These are phyloP conservation scores for Lordiphosa collinella DNA, from an alignment of 1,140 invertebrate genomes.

Conservation along the genomic window DNA sequence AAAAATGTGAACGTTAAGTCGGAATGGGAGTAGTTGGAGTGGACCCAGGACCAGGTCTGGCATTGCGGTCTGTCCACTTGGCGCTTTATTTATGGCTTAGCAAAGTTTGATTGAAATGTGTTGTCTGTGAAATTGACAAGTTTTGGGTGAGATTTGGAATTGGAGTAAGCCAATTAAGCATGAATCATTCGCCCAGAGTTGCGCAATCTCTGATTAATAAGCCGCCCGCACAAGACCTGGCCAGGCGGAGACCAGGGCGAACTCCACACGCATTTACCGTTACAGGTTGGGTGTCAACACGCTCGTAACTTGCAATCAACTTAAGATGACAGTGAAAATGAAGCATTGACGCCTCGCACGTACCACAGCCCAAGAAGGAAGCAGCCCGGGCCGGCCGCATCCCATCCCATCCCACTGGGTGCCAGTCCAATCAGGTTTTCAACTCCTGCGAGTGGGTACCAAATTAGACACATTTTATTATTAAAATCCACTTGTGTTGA, in stretches of 20 bases:
- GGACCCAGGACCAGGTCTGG: slow-evolving; percentile 8
- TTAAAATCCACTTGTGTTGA: slow-evolving; percentile 77
- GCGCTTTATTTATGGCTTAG: slow-evolving; percentile 68
- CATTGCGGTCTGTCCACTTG: slow-evolving; percentile 59
- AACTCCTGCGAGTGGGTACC: slow-evolving; percentile 58
- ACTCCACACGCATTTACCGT: slow-evolving; percentile 59
- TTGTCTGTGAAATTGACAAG: slow-evolving; percentile 74
- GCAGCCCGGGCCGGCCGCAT: slow-evolving; percentile 7
- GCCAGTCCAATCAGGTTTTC: slow-evolving; percentile 57
- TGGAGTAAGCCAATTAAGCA: slow-evolving; percentile 57
- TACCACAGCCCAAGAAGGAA: slow-evolving; percentile 38
- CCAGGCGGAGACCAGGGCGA: no score
- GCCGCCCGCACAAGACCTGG: slow-evolving; percentile 52
- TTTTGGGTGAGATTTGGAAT: slow-evolving; percentile 67
- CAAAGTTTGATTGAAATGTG: slow-evolving; percentile 76
- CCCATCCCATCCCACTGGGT: slow-evolving; percentile 21
- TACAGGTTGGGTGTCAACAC: slow-evolving; percentile 63
- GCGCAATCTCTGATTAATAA: slow-evolving; percentile 68
- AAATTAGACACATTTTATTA: slow-evolving; percentile 78
- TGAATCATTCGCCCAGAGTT: slow-evolving; percentile 58
- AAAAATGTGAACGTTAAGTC: slow-evolving; percentile 73
- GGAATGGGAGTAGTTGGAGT: slow-evolving; percentile 29
- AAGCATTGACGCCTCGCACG: slow-evolving; percentile 79
- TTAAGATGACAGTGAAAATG: slow-evolving; percentile 79
- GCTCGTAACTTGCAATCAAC: slow-evolving; percentile 80